Evolutionary conservation across 2,113 vertebrate genomes (phyloP), one percentile per base, ranked within the genome.

Genomic region (Salvelinus alpinus): DNA sequence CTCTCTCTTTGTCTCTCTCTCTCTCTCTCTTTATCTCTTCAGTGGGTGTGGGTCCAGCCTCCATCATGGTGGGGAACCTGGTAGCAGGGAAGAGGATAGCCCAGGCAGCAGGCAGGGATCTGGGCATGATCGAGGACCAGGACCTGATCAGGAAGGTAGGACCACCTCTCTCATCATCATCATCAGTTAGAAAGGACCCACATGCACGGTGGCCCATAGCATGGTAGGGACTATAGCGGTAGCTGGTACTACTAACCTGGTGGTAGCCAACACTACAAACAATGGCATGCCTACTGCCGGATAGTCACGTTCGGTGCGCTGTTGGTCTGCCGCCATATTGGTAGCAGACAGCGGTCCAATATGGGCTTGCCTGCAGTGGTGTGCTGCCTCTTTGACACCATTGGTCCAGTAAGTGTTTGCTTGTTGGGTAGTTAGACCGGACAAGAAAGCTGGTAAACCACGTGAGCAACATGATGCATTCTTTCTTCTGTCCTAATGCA

Each of bases 61-160:
- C 97, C 51, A 96, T 99, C 85, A 95, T 99, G 95, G 96, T 99
- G 86, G 98, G 98, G 34, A 99, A 99, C 88, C 93, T 99, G 90
- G 97, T 99, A 78, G 97, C 98, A 76, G 98, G 97, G 81, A 99
- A 99, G 91, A 93, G 98, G 68, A 98, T 99, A 1, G 98, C 98
- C 74, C 97, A 99, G 88, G 98, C 98, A 70, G 92, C 96, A n/a
- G 98, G 98, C 51, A 93, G 97, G 85, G 97, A 99, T 82, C 94
- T 99, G 9, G 97, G 97, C 66, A 94, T 98, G 84, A 95, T 96
- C 34, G 98, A 99, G 85, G 97, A 99, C 89, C 97, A 98, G 47
- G 97, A 99, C 85, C 93, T 97, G 9, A 95, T 97, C 48, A 94
- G 95, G 76, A 99, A 98, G 95, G 97, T 99, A 92, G 85, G n/a